These are phyloP conservation scores for Acanthochromis polyacanthus DNA, from an alignment of 2,113 vertebrate genomes.

Conservation along the genomic window DNA sequence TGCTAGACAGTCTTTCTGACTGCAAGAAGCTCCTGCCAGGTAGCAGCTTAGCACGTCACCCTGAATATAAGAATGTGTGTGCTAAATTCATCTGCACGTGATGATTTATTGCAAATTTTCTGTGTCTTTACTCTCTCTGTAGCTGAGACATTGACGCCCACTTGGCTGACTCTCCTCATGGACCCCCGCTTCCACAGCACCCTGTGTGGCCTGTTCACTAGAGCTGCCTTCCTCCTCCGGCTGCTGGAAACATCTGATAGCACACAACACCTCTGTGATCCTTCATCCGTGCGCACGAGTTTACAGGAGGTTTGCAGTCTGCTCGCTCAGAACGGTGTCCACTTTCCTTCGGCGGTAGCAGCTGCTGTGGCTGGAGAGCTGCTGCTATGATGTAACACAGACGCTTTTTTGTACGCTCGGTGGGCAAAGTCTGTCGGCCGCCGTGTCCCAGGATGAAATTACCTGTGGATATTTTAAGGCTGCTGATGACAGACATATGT, in stretches of 20 bases:
- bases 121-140: slow-evolving; percentile 47
- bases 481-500: slow-evolving; percentile 28
- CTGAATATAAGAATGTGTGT: background rate
- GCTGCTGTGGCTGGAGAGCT: slow-evolving; percentile 54
- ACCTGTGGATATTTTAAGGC: slow-evolving; percentile 37
- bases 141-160: slow-evolving; percentile 55
- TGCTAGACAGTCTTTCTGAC: slow-evolving; percentile 75
- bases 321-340: slow-evolving; percentile 78
- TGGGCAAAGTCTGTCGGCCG: slow-evolving; percentile 7
- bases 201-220: slow-evolving; percentile 80
- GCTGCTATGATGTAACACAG: slow-evolving; percentile 2
- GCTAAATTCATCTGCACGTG: background rate
- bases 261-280: slow-evolving; percentile 44
- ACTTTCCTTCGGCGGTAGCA: slow-evolving; percentile 69
- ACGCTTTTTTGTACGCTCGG: background rate
- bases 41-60: slow-evolving; percentile 48
- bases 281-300: slow-evolving; percentile 65
- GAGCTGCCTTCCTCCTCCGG: slow-evolving; percentile 71
- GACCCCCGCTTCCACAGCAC: slow-evolving; percentile 82
- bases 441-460: slow-evolving; percentile 19
- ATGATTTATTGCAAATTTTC: background rate
- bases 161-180: slow-evolving; percentile 81
- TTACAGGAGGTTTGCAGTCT: slow-evolving; percentile 66
- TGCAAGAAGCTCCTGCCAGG: slow-evolving; percentile 81
- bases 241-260: slow-evolving; percentile 64